Conservation (phyloP, 1,140 invertebrate genomes). For the Aphelenchoides avenae region DNA sequence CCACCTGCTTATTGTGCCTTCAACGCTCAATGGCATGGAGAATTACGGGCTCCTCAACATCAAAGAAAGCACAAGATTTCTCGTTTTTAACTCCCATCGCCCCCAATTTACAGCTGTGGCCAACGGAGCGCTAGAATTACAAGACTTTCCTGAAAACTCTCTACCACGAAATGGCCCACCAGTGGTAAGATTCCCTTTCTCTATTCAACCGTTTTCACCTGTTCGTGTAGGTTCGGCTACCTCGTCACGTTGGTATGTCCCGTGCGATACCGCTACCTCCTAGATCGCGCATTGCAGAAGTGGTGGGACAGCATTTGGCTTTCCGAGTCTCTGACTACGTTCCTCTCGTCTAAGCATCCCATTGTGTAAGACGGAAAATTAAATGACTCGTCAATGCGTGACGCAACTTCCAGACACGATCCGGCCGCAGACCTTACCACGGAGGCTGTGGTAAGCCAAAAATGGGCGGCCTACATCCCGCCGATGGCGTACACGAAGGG, state of each 20-base stretch:
- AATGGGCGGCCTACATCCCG: conserved; percentile 34
- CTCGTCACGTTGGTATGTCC: conserved; percentile 27
- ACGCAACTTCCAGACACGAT: conserved; percentile 20
- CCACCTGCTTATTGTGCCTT: conserved; percentile 34
- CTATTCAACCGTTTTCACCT: no score
- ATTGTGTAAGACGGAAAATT: conserved; percentile 23
- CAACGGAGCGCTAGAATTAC: conserved; percentile 7
- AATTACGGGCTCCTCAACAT: conserved; percentile 42
- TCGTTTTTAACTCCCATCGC: conserved; percentile 3
- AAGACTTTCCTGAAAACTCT: conserved; percentile 32
- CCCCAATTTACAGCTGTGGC: conserved; percentile 31
- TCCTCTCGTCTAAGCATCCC: conserved; percentile 8
- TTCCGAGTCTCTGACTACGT: conserved; percentile 38
- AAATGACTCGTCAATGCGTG: background rate
- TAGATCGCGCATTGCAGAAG: background rate
- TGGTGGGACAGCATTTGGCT: conserved; percentile 42
- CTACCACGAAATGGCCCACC: conserved; percentile 42
- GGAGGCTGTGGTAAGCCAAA: conserved; percentile 18
- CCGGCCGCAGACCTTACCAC: conserved; percentile 20
- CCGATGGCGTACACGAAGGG: conserved; percentile 33
- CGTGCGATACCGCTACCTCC: no score
- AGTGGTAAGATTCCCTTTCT: no score
- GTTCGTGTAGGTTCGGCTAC: conserved; percentile 40
- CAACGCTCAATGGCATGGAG: conserved; percentile 42
- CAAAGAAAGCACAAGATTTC: conserved; percentile 24